These are phyloP conservation scores for Epicauta chinensis DNA, from an alignment of 1,140 invertebrate genomes.

Conservation along the genomic window DNA sequence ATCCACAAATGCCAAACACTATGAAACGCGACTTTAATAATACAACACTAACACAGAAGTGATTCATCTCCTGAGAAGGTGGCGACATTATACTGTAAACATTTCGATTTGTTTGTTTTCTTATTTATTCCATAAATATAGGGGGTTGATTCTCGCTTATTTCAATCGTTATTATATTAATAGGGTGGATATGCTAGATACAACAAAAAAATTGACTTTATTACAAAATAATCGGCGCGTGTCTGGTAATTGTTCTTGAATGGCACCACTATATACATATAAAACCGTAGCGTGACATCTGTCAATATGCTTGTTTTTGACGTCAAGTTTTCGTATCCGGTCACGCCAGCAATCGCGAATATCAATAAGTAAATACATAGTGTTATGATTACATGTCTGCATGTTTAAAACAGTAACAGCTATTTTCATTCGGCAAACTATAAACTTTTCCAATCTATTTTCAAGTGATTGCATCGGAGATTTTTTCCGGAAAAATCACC, in stretches of 20 bases:
- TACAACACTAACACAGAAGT: background rate
- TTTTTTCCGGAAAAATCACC: too few species aligned
- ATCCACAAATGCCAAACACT: conserved; percentile 2
- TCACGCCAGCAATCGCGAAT: conserved; percentile 18
- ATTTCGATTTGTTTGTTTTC: background rate
- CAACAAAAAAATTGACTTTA: conserved; percentile 4
- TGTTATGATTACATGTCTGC: conserved; percentile 21
- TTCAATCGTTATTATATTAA: background rate
- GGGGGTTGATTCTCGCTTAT: background rate
- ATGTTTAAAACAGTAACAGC: conserved; percentile 11
- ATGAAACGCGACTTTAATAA: conserved; percentile 14
- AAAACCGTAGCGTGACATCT: conserved; percentile 20
- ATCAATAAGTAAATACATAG: conserved; percentile 21
- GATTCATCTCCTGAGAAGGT: too few species aligned
- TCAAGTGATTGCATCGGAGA: conserved; percentile 22
- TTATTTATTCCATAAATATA: background rate
- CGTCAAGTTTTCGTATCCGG: conserved; percentile 21
- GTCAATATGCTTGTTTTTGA: conserved; percentile 21
- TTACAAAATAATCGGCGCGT: conserved; percentile 16
- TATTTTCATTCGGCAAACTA: conserved; percentile 22
- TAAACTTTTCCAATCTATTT: conserved; percentile 31
- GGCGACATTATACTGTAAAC: background rate
- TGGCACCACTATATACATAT: background rate
- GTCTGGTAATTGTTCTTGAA: conserved; percentile 11
- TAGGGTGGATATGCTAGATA: background rate